Conservation (phyloP, 2,113 vertebrate genomes). For the Rhodinocichla rosea region DNA sequence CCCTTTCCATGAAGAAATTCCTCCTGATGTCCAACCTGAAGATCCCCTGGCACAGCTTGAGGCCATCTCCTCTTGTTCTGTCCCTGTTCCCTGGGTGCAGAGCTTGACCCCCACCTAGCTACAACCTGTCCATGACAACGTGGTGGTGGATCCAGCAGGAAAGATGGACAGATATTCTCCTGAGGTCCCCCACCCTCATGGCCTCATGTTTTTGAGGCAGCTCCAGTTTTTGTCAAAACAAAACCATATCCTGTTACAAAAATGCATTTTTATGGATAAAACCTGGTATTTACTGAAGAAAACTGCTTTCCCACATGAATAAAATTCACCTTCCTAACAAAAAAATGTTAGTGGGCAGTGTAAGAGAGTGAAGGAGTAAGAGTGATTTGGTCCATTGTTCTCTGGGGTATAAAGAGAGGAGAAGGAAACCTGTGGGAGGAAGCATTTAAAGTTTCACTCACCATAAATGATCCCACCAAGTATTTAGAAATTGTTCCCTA, state of each 20-base stretch:
- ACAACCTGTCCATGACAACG: fast-evolving
- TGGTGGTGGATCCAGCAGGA: neutral
- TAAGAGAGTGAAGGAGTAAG: neutral
- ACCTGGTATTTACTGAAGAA: neutral
- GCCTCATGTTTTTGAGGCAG: neutral
- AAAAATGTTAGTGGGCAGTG: neutral
- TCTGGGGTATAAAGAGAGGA: neutral
- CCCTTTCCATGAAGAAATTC: neutral
- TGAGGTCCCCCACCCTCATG: neutral
- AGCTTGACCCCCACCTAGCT: fast-evolving
- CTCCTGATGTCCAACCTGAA: neutral
- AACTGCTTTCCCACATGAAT: fast-evolving
- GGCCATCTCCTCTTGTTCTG: neutral
- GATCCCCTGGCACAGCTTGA: neutral
- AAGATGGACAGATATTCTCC: neutral
- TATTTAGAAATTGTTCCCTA: neutral
- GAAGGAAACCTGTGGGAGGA: neutral
- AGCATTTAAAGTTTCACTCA: neutral
- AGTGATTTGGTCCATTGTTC: neutral
- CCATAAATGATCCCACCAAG: neutral
- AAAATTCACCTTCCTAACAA: neutral
- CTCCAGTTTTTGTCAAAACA: neutral
- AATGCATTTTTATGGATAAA: neutral
- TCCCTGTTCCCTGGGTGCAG: neutral
- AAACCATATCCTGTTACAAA: neutral